Evolutionary conservation across 1,140 invertebrate species (phyloP).

Genomic region (Apis laboriosa): DNA sequence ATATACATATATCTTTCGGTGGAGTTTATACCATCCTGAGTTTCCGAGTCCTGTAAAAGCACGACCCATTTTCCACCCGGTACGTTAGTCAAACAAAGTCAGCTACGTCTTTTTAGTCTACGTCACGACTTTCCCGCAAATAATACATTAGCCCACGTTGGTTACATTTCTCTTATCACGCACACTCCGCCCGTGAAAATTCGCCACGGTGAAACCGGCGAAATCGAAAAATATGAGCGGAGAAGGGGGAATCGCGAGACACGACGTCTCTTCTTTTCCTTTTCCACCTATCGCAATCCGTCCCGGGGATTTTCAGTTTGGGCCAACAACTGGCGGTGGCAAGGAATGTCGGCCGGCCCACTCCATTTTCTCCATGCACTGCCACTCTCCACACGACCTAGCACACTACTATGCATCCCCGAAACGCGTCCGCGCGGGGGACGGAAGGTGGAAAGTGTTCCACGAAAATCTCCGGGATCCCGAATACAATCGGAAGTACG

Average conservation of each 20-base stretch:
- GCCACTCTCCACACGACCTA: slow-evolving; percentile 43
- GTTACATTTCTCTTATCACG: slow-evolving; percentile 26
- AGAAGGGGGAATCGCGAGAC: slow-evolving; percentile 34
- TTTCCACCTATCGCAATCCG: slow-evolving; percentile 29
- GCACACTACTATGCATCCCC: neutral
- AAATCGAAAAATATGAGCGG: slow-evolving; percentile 49
- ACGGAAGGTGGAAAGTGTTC: slow-evolving; percentile 39
- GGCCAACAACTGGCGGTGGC: slow-evolving; percentile 49
- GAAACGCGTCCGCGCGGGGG: neutral
- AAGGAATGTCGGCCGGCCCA: slow-evolving; percentile 41
- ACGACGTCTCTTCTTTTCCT: slow-evolving; percentile 37
- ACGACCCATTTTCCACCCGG: neutral
- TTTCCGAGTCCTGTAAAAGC: neutral
- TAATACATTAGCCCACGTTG: slow-evolving; percentile 9
- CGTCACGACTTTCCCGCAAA: neutral
- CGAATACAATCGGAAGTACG: slow-evolving; percentile 46
- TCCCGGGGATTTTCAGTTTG: slow-evolving; percentile 46
- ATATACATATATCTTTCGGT: neutral
- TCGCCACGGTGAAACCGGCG: neutral
- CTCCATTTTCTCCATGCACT: slow-evolving; percentile 14
- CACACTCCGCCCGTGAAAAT: neutral
- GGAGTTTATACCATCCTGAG: neutral
- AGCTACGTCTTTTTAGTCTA: neutral
- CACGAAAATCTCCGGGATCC: slow-evolving; percentile 38
- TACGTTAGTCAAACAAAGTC: neutral